phyloP scores from a whole-genome alignment of 2,888 invertebrate genomes.

The Tenthredo notha region DNA sequence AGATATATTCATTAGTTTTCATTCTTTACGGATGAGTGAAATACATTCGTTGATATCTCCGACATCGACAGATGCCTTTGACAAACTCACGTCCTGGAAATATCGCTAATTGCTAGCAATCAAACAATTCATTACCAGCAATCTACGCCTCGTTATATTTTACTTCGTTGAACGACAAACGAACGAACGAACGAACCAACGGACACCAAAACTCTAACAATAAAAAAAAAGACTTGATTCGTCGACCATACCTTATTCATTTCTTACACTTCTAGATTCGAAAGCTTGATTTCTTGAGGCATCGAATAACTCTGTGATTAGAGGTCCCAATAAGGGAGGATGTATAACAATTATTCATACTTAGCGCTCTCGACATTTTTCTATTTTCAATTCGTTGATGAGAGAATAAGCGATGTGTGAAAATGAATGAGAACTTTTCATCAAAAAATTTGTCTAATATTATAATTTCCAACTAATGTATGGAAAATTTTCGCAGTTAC shows the following conservation, averaged over 20 bases:
- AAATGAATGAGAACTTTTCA: background rate
- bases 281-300: background rate
- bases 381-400: background rate
- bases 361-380: background rate
- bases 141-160: constrained; percentile 23
- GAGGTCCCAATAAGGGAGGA: background rate
- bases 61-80: constrained; percentile 3
- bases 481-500: background rate
- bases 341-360: background rate
- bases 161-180: background rate
- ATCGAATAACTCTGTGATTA: too few relatives aligned
- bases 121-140: constrained; percentile 17
- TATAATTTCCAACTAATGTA: background rate
- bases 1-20: background rate
- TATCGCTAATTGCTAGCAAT: constrained; percentile 20
- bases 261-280: too few relatives aligned
- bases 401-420: background rate
- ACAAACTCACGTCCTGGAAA: background rate
- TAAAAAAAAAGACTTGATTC: background rate
- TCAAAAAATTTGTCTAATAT: background rate
- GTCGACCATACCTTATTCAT: background rate
- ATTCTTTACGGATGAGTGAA: constrained; percentile 8
- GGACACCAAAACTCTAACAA: background rate
- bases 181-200: constrained; percentile 11
- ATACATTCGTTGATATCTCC: background rate